Base-by-base conservation (phyloP, 2,797 vertebrate genomes). In the Pelobates cultripes region DNA sequence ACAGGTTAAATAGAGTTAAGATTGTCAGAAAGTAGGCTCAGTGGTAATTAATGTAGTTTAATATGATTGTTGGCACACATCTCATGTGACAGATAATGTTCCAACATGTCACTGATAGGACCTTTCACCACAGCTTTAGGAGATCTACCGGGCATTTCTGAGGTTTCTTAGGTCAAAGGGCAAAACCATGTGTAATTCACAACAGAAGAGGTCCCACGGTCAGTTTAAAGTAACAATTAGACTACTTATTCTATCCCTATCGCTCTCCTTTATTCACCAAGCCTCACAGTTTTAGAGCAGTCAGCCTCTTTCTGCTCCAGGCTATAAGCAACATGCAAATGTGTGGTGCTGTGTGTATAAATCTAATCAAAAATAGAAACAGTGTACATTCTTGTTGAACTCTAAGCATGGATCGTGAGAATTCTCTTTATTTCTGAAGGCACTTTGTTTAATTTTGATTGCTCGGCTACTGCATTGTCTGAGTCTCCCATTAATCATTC, bases 341-440 rank as follows among this genome's bases (percentile, higher is more conserved):
- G 92, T 95, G 90, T 93, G 88, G 87, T 90, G 92, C 93, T 93
- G 92, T 94, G 91, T 91, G 92, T 94, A 95, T 92, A 93, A 96
- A 96, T 95, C 92, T 91, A 86, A 89, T 92, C 91, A 93, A 90
- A 94, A 94, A 91, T 91, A 93, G 90, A 91, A 95, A 94, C 92
- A 90, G 91, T 92, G 93, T 93, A 91, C 93, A 93, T 94, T 94
- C 91, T 90, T 93, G 94, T 92, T 92, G 93, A 94, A 92, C 95
- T 94, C 93, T 94, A 94, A 93, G 90, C 90, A 87, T 85, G 93
- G 96, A 97, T 94, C 95, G 94, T 96, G 96, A 96, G 97, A 97
- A 97, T 93, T 94, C 90, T 89, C 90, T 84, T 85, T 88, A 92
- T 95, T 95, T 95, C 95, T 95, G 93, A 97, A 96, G 93, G 93